phyloP scores from a whole-genome alignment of 2,888 invertebrate genomes.

The Meiosimyza platycephala region DNA sequence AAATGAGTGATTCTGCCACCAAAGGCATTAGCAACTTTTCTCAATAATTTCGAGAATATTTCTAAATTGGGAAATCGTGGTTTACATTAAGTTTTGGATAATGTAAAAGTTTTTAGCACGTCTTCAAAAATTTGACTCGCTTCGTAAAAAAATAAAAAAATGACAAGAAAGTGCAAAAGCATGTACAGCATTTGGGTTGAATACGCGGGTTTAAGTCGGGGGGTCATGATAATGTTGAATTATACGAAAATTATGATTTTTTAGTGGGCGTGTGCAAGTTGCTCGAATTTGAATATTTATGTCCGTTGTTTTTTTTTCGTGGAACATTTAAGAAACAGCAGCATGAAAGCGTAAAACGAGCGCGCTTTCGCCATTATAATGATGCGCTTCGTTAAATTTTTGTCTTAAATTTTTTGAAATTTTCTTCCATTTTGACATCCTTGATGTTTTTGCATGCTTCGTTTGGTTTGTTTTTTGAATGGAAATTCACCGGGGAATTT shows the following conservation, averaged over 20 bases:
- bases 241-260: too few species aligned
- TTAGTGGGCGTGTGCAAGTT: too few species aligned
- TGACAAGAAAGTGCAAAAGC: slow-evolving; percentile 4
- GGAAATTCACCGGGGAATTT: slow-evolving; percentile 28
- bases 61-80: slow-evolving; percentile 42
- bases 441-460: slow-evolving; percentile 26
- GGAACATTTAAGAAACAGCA: too few species aligned
- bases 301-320: not conserved
- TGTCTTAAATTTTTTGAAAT: slow-evolving; percentile 56
- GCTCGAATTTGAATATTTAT: not conserved
- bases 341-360: too few species aligned
- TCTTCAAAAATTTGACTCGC: slow-evolving; percentile 8
- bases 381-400: slow-evolving; percentile 60
- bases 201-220: too few species aligned
- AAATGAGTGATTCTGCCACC: not conserved
- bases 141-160: too few species aligned
- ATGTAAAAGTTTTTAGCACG: slow-evolving; percentile 53
- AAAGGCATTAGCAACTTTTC: slow-evolving; percentile 38
- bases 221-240: too few species aligned
- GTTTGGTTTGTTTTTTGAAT: slow-evolving; percentile 15
- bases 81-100: slow-evolving; percentile 43
- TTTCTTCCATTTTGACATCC: slow-evolving; percentile 40
- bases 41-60: slow-evolving; percentile 33
- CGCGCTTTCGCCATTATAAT: slow-evolving; percentile 41
- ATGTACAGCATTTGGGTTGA: not conserved